These are phyloP conservation scores for Macrobrachium nipponense DNA, from an alignment of 1,140 invertebrate species.

Conservation along the genomic window DNA sequence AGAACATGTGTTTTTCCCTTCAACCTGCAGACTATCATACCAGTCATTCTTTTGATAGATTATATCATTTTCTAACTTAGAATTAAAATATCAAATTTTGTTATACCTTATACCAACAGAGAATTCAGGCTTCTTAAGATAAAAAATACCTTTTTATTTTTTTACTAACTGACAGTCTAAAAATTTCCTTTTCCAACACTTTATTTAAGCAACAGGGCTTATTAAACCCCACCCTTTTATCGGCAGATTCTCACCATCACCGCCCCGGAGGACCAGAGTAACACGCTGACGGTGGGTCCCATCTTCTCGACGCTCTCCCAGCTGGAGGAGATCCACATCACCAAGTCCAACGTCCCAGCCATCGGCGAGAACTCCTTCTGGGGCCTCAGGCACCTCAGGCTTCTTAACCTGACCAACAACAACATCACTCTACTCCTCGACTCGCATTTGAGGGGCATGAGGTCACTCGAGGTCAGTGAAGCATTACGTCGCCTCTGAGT, in stretches of 20 bases:
- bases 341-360: constrained; percentile 81
- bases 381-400: constrained; percentile 77
- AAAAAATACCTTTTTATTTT: no score
- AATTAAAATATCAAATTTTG: no score
- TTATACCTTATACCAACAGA: no score
- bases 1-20: neutral
- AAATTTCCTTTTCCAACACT: no score
- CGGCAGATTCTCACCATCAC: constrained; percentile 39
- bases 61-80: no score
- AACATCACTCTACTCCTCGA: constrained; percentile 78
- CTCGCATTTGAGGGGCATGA: constrained; percentile 68
- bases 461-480: constrained; percentile 66
- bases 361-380: constrained; percentile 84
- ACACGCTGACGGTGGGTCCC: constrained; percentile 36
- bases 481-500: neutral
- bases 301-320: constrained; percentile 55
- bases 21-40: no score
- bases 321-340: constrained; percentile 81
- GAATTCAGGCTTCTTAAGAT: no score
- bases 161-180: neutral
- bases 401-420: constrained; percentile 81
- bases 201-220: no score
- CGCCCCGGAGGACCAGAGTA: constrained; percentile 44
- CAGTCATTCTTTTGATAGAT: no score
- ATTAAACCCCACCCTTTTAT: neutral